Base-by-base conservation (phyloP, 2,888 invertebrate species). In the Octonoba sinensis region DNA sequence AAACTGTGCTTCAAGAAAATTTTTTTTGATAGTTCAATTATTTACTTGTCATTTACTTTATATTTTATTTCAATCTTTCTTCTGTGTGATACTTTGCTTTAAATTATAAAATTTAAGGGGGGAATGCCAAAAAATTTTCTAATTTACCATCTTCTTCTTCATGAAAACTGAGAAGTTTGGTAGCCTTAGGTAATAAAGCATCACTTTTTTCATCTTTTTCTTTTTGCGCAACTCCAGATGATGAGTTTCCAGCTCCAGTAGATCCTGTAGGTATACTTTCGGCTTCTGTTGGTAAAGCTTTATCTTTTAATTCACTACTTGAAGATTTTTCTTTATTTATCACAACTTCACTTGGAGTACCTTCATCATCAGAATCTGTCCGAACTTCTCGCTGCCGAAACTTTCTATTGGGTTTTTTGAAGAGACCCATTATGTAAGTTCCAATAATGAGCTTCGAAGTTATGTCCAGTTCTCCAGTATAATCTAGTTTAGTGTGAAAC, bases 321-420 rank as follows among this genome's bases (percentile, higher is more conserved):
- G 15, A n/a, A 3, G 11, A 24, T 56, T 83, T 84, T 16, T 65
- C 67, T 67, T 78, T 77, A 16, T 20, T 65, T 88, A 81, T 73
- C 16, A 67, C 56, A 24, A 72, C 36, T 36, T 83, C 84, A 15
- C 24, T 54, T n/a, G 67, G 47, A 8, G 24, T 57, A 66, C 87
- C 87, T 62, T 88, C 87, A 70, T 88, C 88, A 16, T 88, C 88
- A 18, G 87, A 88, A 78, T 87, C 87, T 20, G 86, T 85, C n/a
- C 85, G 84, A 13, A 82, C 82, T 57, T 87, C 85, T 83, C 89
- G 86, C 82, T 88, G 87, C 67, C 90, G 93, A 86, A 96, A 94
- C 88, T 93, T 93, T 87, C 95, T 93, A 87, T 93, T 93, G 0
- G 96, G 96, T 90, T 96, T 96, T 86, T 93, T 93, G 89, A 96